A percentile compares a stretch with the other conserved stretches of the same genome.
These are phyloP conservation scores for Synanceia verrucosa DNA, from an alignment of 2,797 vertebrate genomes.

Conservation along the genomic window DNA sequence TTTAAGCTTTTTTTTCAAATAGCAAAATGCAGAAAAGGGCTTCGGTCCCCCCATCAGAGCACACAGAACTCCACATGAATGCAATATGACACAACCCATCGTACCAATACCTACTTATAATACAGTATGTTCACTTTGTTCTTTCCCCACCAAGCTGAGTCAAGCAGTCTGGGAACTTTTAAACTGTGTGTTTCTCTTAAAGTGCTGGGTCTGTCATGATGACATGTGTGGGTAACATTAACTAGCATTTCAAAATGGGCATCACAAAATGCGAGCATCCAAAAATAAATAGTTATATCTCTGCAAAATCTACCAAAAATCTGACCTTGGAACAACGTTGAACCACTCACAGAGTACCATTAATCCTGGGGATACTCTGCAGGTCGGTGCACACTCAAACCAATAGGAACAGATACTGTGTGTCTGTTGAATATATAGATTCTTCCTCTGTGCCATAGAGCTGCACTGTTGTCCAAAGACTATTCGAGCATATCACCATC, in stretches of 20 bases:
- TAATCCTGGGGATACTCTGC: no score
- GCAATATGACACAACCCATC: neutral
- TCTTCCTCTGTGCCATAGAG: no score
- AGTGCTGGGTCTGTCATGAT: neutral
- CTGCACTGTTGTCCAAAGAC: no score
- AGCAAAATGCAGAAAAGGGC: slow-evolving; percentile 8
- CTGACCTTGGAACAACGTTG: no score
- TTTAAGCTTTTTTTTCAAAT: slow-evolving; percentile 5
- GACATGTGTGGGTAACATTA: neutral
- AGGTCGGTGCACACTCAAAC: no score
- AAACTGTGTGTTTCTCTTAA: neutral
- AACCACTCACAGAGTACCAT: no score
- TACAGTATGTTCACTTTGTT: no score
- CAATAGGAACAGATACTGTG: no score
- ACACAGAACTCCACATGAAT: slow-evolving; percentile 6
- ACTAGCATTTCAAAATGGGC: neutral
- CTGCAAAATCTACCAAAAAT: no score
- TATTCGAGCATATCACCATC: no score
- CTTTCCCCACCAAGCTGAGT: neutral
- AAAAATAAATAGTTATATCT: neutral
- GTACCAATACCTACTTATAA: slow-evolving; percentile 1
- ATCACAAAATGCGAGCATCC: neutral
- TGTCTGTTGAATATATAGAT: no score
- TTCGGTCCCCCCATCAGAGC: slow-evolving; percentile 12
- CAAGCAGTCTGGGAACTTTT: neutral